These are phyloP conservation scores for Aplocera efformata DNA, from an alignment of 2,888 invertebrate genomes.

Conservation along the genomic window DNA sequence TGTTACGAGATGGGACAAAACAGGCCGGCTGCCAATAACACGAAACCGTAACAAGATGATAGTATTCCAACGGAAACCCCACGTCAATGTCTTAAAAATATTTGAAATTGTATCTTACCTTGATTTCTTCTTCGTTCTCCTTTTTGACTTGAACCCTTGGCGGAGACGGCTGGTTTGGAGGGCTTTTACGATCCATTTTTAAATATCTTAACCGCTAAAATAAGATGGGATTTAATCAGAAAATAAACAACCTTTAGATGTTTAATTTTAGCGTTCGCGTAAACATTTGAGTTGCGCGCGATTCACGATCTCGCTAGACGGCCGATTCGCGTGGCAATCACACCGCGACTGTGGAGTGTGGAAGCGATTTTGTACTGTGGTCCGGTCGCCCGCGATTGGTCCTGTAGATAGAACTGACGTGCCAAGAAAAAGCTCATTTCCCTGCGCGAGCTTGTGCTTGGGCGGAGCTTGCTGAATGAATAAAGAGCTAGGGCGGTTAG, in stretches of 20 bases:
- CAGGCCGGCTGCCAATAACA: constrained; percentile 71
- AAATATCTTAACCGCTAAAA: constrained; percentile 3
- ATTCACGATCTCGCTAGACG: constrained; percentile 21
- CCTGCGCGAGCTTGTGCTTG: constrained; percentile 48
- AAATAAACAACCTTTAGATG: constrained; percentile 29
- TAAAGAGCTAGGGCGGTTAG: constrained; percentile 43
- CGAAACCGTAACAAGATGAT: constrained; percentile 62
- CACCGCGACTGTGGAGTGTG: constrained; percentile 52
- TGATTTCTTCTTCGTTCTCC: constrained; percentile 88
- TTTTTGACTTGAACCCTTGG: constrained; percentile 81
- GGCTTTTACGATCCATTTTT: constrained; percentile 77
- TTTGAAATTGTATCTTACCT: constrained; percentile 73
- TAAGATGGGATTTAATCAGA: constrained; percentile 5
- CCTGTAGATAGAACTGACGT: constrained; percentile 22
- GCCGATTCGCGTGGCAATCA: constrained; percentile 40
- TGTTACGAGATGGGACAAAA: constrained; percentile 64
- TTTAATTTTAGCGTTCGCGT: constrained; percentile 55
- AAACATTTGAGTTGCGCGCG: constrained; percentile 53
- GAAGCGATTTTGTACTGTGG: constrained; percentile 19
- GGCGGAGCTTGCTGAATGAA: constrained; percentile 59
- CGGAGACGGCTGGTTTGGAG: constrained; percentile 57
- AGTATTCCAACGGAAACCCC: constrained; percentile 61
- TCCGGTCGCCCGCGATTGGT: constrained; percentile 32
- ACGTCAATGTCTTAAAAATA: constrained; percentile 50
- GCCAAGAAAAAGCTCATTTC: constrained; percentile 51